Evolutionary conservation across 2,113 vertebrate species (phyloP).

Genomic region (Boleophthalmus pectinirostris): DNA sequence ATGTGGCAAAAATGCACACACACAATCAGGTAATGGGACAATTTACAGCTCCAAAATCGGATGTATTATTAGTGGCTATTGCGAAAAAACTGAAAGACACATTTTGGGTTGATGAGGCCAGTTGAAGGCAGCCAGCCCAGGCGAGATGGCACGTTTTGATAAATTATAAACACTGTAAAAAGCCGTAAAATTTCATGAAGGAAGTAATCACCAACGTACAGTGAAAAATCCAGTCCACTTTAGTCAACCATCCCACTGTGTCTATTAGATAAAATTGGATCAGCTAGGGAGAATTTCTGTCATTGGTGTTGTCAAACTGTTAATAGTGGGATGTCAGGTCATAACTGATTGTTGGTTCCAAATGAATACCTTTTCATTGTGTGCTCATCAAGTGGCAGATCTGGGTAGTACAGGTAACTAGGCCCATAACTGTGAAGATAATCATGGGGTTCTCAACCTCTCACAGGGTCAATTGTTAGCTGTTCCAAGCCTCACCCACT

Average conservation of each 20-base stretch:
- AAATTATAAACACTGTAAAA: constrained; percentile 77
- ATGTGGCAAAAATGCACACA: constrained; percentile 71
- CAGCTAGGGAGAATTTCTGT: constrained; percentile 48
- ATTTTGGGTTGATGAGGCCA: constrained; percentile 55
- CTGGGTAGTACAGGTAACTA: constrained; percentile 12
- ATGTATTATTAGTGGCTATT: constrained; percentile 71
- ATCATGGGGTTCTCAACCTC: not conserved
- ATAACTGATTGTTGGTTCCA: constrained; percentile 58
- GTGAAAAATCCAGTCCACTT: constrained; percentile 71
- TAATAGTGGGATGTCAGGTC: constrained; percentile 66
- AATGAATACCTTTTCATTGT: constrained; percentile 55
- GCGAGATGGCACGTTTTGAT: constrained; percentile 58
- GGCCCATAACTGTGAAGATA: constrained; percentile 22
- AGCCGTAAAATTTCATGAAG: constrained; percentile 69
- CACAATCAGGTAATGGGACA: constrained; percentile 67
- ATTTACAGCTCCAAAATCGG: constrained; percentile 69
- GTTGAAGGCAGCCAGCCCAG: constrained; percentile 62
- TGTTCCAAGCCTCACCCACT: too few relatives aligned
- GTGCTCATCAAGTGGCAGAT: constrained; percentile 39
- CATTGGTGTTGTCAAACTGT: constrained; percentile 71
- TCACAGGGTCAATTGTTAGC: not conserved
- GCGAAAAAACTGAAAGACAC: constrained; percentile 59
- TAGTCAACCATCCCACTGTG: constrained; percentile 71
- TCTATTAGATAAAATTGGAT: constrained; percentile 77
- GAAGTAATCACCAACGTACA: constrained; percentile 77